Conservation (phyloP, 1,140 invertebrate genomes). For the Patella vulgata region DNA sequence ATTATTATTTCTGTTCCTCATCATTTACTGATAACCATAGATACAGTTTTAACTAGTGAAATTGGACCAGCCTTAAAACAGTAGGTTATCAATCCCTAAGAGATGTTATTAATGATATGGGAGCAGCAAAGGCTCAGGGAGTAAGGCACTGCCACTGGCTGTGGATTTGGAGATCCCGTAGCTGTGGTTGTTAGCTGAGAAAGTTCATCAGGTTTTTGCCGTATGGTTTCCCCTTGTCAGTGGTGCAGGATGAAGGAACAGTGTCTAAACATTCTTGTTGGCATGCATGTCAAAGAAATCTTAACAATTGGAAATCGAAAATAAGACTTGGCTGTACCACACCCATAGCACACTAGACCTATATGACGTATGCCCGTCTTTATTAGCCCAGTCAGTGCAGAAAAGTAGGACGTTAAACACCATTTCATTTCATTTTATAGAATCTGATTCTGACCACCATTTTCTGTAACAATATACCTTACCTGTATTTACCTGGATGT, state of each 20-base stretch:
- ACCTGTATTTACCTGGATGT: too few relatives aligned
- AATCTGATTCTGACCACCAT: too few relatives aligned
- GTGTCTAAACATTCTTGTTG: background rate
- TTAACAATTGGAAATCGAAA: background rate
- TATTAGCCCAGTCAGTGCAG: too few relatives aligned
- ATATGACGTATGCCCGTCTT: too few relatives aligned
- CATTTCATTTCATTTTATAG: too few relatives aligned
- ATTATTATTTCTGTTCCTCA: slow-evolving; percentile 72
- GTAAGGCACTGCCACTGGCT: background rate
- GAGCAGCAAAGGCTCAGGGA: background rate
- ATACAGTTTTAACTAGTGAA: slow-evolving; percentile 56
- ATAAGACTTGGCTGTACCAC: too few relatives aligned
- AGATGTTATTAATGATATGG: background rate
- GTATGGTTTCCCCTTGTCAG: too few relatives aligned
- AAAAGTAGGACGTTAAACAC: too few relatives aligned
- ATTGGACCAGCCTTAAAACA: slow-evolving; percentile 35
- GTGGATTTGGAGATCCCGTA: background rate
- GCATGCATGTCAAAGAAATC: background rate
- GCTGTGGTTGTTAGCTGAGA: background rate
- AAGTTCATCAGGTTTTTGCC: too few relatives aligned
- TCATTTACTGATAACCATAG: slow-evolving; percentile 72
- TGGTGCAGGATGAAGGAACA: background rate
- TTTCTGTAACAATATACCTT: too few relatives aligned
- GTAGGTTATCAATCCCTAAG: slow-evolving; percentile 19
- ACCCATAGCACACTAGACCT: too few relatives aligned